Evolutionary conservation across 2,113 vertebrate genomes (phyloP), one percentile per base, ranked within the genome.

Genomic region (Rhabdomys dilectus): DNA sequence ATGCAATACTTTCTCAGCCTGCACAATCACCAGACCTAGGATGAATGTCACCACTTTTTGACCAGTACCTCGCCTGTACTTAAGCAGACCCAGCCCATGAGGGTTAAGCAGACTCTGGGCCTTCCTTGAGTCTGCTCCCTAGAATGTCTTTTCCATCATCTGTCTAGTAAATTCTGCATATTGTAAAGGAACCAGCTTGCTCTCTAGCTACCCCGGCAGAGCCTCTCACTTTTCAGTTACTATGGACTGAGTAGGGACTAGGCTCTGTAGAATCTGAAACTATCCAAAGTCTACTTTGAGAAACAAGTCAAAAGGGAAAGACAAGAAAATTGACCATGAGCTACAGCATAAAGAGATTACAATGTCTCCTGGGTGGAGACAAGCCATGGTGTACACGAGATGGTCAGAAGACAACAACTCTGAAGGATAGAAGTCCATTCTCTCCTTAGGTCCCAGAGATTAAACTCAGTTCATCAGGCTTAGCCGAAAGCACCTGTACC

Each of bases 281-380:
- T 56, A 64, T 19, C 45, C 48, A 78, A 51, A 95, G 68, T 48
- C 51, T 15, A 42, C 34, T 34, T 45, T 34, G 21, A 92, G 34
- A 86, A 68, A n/a, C n/a, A 82, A 77, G 73, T 86, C 76, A 85
- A 86, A 94, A 3, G 26, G 3, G 31, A 53, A 91, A 77, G 45
- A 53, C 34, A 53, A 91, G 70, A 81, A 81, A 89, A 70, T 0
- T 45, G n/a, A 58, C 53, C 21, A 0, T 45, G 34, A 81, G 60
- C 86, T 16, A 62, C n/a, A 68, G 16, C 19, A 19, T 39, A 26
- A 26, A 91, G 12, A 72, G n/a, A 10, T 73, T 3, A 78, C 2
- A 0, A 4, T 45, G 36, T n/a, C 26, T 42, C 78, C 7, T 66
- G 7, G 12, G 9, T 19, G 4, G 4, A 1, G 5, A 26, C 39